A percentile compares a stretch with the other conserved stretches of the same genome.
Conservation (phyloP, 2,888 invertebrate species). For the Parnassius mnemosyne region DNA sequence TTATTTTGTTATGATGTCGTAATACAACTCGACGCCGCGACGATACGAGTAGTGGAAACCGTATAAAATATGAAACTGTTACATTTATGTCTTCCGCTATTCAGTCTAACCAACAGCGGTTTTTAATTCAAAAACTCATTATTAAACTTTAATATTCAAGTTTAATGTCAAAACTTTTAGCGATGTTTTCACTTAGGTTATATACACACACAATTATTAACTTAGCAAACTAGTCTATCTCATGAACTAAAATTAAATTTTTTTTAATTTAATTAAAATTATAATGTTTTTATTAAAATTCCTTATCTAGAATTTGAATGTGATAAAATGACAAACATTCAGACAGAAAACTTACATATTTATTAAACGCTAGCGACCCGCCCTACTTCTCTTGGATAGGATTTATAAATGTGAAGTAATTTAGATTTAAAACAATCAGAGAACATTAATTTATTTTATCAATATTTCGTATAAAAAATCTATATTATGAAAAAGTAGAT, state of each 20-base stretch:
- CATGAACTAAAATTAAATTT: too few species aligned
- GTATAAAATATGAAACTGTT: neutral
- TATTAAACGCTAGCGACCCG: neutral
- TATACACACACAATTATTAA: too few species aligned
- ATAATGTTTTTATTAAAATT: too few species aligned
- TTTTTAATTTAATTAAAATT: too few species aligned
- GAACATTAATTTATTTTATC: neutral
- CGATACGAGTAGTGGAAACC: slow-evolving; percentile 5
- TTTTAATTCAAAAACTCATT: neutral
- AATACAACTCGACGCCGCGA: slow-evolving; percentile 1
- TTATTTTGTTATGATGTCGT: neutral
- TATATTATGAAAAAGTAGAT: too few species aligned
- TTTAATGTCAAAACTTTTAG: too few species aligned
- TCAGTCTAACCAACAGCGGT: neutral
- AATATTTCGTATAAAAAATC: neutral
- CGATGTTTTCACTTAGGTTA: too few species aligned
- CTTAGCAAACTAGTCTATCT: too few species aligned
- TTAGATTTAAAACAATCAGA: neutral
- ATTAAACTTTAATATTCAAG: too few species aligned
- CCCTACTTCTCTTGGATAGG: neutral
- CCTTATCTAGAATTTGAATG: too few species aligned
- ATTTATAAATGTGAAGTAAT: neutral
- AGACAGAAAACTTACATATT: too few species aligned
- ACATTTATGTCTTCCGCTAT: neutral
- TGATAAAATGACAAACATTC: too few species aligned